Evolutionary conservation across 2,797 vertebrate species (phyloP), one percentile per base, ranked within the genome.

Genomic region (Takifugu ocellatus): DNA sequence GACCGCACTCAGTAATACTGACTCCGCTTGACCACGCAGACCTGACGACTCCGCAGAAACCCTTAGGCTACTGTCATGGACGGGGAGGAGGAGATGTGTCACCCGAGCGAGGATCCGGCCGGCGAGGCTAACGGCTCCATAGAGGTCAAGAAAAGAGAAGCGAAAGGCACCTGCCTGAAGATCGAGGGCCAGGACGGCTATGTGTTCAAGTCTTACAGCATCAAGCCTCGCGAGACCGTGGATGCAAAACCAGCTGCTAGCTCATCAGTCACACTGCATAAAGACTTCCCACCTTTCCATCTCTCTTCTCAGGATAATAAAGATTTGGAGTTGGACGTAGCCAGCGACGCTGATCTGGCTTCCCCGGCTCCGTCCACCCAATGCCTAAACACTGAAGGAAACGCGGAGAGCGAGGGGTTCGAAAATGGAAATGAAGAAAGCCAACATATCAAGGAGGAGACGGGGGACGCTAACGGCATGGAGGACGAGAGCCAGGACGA

Each of bases 151-250:
- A 91, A 82, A 78, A 83, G 75, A 72, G 92, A 92, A 68, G 91
- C 88, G 15, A 91, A 91, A 77, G 87, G 81, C 61, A 89, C 82
- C 26, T 91, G 89, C 78, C 78, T 93, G 59, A 93, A 87, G 80
- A 92, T 93, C 11, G 90, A 92, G 75, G 92, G 91, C 43, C 89
- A 93, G 76, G 91, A 93, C 31, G 91, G 90, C 61, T 92, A 92
- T 29, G 90, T 93, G 60, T 91, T 92, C 68, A 92, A 91, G 74
- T 91, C 91, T n/a, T 92, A 92, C 83, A 91, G 88, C 83, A 81
- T 91, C 56, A 81, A 82, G 48, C 87, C 91, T 56, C 86, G 77
- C 2, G 83, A 89, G 14, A 60, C 63, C 36, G 46, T 42, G 5
- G 84, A 86, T 31, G 67, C 61, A 72, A 83, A 73, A 52, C 75